Evolutionary conservation across 2,888 invertebrate genomes (phyloP).

Genomic region (Oscheius sp.): DNA sequence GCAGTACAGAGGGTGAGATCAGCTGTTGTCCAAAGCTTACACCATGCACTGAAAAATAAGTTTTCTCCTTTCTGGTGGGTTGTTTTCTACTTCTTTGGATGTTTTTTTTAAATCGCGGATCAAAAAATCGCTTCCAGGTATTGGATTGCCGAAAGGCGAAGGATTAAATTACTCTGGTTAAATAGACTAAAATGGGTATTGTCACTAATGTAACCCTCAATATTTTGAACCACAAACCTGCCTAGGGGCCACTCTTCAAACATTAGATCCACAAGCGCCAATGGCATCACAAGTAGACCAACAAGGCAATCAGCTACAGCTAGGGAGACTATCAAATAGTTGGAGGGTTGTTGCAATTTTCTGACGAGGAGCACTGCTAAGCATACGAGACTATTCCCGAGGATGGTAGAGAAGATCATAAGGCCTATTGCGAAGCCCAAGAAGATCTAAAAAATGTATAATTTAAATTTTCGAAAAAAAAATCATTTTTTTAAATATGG

Average conservation of each 20-base stretch:
- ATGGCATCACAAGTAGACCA: conserved; percentile 74
- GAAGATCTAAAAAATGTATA: conserved; percentile 1
- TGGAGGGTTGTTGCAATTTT: conserved; percentile 70
- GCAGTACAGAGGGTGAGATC: conserved; percentile 75
- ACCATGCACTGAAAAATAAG: conserved; percentile 61
- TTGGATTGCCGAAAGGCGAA: conserved; percentile 13
- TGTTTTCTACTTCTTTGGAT: too few species aligned
- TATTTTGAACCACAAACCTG: too few species aligned
- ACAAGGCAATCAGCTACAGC: conserved; percentile 75
- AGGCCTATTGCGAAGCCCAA: conserved; percentile 70
- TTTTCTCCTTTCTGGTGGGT: too few species aligned
- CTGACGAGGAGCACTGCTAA: conserved; percentile 74
- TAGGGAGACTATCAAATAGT: conserved; percentile 72
- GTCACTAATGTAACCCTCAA: conserved; percentile 14
- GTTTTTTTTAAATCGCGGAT: neutral
- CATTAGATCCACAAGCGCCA: conserved; percentile 71
- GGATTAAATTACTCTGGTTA: conserved; percentile 24
- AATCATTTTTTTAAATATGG: neutral
- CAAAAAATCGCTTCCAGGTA: conserved; percentile 19
- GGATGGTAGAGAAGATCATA: conserved; percentile 73
- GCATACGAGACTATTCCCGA: conserved; percentile 75
- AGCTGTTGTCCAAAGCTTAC: conserved; percentile 74
- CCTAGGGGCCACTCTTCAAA: conserved; percentile 54
- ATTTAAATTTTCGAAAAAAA: neutral
- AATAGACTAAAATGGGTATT: conserved; percentile 8